A percentile compares a stretch with the other conserved stretches of the same genome.
phyloP scores from a whole-genome alignment of 2,113 vertebrate species.

The Tupaia chinensis region DNA sequence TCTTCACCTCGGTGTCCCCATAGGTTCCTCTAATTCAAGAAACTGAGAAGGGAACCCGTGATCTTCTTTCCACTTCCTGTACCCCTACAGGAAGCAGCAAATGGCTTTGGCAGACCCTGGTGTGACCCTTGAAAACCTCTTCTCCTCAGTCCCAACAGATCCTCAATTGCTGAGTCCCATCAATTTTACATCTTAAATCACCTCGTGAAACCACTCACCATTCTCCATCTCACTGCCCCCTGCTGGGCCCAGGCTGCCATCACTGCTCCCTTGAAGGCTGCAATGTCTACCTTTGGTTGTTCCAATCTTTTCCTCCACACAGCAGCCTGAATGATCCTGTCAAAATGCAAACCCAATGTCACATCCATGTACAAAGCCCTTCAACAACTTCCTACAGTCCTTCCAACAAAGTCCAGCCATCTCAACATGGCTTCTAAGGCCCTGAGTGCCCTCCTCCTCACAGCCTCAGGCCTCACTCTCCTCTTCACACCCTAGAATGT shows the following conservation, averaged over 20 bases:
- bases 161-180: background rate
- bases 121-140: background rate
- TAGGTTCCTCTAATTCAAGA: background rate
- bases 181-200: background rate
- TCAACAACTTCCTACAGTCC: background rate
- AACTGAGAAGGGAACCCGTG: background rate
- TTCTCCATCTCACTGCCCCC: background rate
- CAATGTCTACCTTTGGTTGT: background rate
- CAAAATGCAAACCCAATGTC: background rate
- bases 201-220: background rate
- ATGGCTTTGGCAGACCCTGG: background rate
- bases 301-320: background rate
- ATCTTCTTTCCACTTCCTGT: background rate
- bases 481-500: background rate
- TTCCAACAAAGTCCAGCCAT: background rate
- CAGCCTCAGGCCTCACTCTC: background rate
- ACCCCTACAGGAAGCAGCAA: background rate
- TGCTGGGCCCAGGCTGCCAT: background rate
- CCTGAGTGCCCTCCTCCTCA: background rate
- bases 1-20: constrained; percentile 27
- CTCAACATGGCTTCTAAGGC: background rate
- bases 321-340: background rate
- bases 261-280: background rate
- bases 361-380: background rate
- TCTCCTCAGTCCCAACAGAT: background rate